Conservation (phyloP, 2,113 vertebrate species). For the Mus pahari region DNA sequence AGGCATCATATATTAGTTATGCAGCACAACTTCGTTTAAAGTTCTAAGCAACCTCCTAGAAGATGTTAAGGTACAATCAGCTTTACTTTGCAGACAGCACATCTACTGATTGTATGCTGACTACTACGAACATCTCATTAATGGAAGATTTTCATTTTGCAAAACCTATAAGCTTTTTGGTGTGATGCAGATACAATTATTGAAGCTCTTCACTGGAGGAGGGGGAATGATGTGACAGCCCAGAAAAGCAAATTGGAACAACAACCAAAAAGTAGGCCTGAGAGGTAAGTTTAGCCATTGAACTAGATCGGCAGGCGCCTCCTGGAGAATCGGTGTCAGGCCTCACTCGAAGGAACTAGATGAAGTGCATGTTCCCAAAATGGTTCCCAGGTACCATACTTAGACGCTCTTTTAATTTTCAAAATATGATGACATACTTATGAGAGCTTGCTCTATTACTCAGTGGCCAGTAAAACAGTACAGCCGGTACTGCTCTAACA, state of each 20-base stretch:
- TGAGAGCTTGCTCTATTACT: background rate
- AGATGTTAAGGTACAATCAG: constrained; percentile 39
- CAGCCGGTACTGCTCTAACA: background rate
- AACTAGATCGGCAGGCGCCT: background rate
- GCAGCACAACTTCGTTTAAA: background rate
- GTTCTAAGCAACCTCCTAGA: constrained; percentile 25
- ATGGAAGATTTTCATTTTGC: constrained; percentile 42
- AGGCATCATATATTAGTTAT: background rate
- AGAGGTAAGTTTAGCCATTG: background rate
- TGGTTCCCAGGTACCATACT: background rate
- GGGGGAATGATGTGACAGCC: background rate
- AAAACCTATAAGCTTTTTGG: constrained; percentile 15
- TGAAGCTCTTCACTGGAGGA: constrained; percentile 1
- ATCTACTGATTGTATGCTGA: constrained; percentile 23
- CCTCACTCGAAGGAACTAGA: background rate
- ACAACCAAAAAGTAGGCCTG: background rate
- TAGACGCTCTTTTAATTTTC: background rate
- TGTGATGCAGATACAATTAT: background rate
- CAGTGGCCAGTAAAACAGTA: background rate
- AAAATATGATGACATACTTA: constrained; percentile 50
- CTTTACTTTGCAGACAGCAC: background rate
- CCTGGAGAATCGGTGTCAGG: background rate
- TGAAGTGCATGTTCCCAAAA: background rate
- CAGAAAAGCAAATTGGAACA: background rate
- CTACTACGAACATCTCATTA: constrained; percentile 25